Evolutionary conservation across 2,797 vertebrate species (phyloP).

Genomic region (Poecilia gillii): DNA sequence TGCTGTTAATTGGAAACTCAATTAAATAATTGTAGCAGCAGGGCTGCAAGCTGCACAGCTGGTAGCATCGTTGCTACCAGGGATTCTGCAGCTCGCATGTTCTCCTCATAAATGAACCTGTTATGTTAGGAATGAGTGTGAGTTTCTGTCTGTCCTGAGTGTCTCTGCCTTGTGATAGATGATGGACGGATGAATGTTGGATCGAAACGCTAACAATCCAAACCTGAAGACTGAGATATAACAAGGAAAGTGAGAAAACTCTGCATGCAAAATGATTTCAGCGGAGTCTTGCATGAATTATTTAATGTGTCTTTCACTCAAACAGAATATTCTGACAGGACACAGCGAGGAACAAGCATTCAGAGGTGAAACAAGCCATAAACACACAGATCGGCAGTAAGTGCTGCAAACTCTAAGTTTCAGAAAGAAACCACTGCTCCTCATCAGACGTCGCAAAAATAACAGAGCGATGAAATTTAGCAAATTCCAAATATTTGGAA

Average conservation of each 20-base stretch:
- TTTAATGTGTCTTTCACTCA: conserved; percentile 27
- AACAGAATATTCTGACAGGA: conserved; percentile 28
- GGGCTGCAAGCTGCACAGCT: background rate
- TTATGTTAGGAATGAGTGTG: background rate
- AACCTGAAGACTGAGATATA: conserved; percentile 4
- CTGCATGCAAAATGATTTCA: conserved; percentile 21
- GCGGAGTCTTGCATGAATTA: conserved; percentile 23
- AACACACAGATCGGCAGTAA: conserved; percentile 6
- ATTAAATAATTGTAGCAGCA: background rate
- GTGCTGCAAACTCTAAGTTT: conserved; percentile 7
- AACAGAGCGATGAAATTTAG: conserved; percentile 30
- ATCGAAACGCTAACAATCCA: background rate
- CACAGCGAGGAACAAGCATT: conserved; percentile 15
- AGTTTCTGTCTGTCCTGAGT: background rate
- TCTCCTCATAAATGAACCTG: background rate
- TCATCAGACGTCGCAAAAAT: conserved; percentile 23
- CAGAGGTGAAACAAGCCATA: conserved; percentile 23
- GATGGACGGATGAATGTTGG: background rate
- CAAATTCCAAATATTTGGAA: conserved; percentile 28
- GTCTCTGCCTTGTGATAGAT: background rate
- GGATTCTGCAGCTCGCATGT: background rate
- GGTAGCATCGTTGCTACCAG: background rate
- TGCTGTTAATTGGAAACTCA: background rate
- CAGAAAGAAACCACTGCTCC: conserved; percentile 22
- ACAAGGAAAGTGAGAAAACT: conserved; percentile 9